Evolutionary conservation across 2,888 invertebrate genomes (phyloP).

Genomic region (Chrysolina oricalcia): DNA sequence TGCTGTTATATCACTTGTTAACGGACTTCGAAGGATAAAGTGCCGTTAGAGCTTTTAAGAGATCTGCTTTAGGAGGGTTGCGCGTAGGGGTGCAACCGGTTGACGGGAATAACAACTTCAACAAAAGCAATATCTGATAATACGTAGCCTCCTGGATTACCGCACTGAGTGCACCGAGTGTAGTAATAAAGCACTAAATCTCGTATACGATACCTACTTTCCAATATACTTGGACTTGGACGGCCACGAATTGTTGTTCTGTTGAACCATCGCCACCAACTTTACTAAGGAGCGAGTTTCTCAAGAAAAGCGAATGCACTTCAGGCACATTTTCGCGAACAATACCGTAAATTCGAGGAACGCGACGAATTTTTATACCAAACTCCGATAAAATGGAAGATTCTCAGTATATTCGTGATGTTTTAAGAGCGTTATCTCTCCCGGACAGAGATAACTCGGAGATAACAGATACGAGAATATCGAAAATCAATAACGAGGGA

Average conservation of each 20-base stretch:
- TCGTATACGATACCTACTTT: conserved; percentile 42
- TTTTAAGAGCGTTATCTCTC: conserved; percentile 39
- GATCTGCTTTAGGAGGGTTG: too few relatives aligned
- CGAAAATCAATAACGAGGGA: conserved; percentile 13
- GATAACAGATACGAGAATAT: conserved; percentile 18
- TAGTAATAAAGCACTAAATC: background rate
- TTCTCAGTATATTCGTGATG: conserved; percentile 20
- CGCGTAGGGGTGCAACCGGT: too few relatives aligned
- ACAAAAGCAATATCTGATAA: background rate
- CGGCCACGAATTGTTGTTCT: conserved; percentile 51
- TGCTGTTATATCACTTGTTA: too few relatives aligned
- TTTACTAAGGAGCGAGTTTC: conserved; percentile 19
- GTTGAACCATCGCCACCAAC: conserved; percentile 21
- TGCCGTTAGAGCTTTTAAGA: too few relatives aligned
- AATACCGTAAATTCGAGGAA: conserved; percentile 14
- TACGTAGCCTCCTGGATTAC: background rate
- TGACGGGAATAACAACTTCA: too few relatives aligned
- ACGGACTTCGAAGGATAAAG: too few relatives aligned
- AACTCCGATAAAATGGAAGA: conserved; percentile 29
- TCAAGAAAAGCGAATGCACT: conserved; percentile 15
- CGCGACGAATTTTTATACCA: conserved; percentile 4
- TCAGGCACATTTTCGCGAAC: conserved; percentile 22
- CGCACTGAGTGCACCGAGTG: background rate
- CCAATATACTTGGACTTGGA: conserved; percentile 46
- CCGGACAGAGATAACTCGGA: conserved; percentile 33